Conservation (phyloP, 2,113 vertebrate species). For the Chitala chitala region DNA sequence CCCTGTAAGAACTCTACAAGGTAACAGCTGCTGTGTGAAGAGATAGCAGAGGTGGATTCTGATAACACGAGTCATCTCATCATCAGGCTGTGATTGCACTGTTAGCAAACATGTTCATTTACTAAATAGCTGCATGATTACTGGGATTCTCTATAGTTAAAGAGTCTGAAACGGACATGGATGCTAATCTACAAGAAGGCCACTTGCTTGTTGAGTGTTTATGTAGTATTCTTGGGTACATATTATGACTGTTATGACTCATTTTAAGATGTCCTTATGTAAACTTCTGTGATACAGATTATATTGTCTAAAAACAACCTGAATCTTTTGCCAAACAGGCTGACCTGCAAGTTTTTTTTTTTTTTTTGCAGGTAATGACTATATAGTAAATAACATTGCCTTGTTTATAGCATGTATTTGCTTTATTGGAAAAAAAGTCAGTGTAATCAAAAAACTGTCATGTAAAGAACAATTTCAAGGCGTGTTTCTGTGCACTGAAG, state of each 20-base stretch:
- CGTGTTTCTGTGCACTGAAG: too few species aligned
- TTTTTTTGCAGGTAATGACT: not conserved
- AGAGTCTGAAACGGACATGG: not conserved
- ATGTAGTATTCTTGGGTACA: not conserved
- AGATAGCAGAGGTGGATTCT: not conserved
- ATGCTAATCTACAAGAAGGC: not conserved
- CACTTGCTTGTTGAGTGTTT: not conserved
- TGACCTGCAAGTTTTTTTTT: not conserved
- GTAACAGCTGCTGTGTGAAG: constrained; percentile 12
- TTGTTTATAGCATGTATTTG: not conserved
- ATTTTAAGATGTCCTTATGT: not conserved
- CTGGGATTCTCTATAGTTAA: not conserved
- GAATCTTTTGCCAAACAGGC: not conserved
- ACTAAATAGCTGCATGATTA: not conserved
- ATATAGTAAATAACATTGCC: not conserved
- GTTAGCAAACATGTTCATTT: not conserved
- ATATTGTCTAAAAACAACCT: not conserved
- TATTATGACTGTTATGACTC: not conserved
- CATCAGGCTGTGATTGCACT: not conserved
- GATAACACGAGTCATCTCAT: not conserved
- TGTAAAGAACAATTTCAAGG: too few species aligned
- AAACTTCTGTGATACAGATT: not conserved
- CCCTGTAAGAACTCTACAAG: not conserved
- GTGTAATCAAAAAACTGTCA: too few species aligned
- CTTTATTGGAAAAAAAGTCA: too few species aligned